These are phyloP conservation scores for Ridgeia piscesae DNA, from an alignment of 1,140 invertebrate genomes.

Conservation along the genomic window DNA sequence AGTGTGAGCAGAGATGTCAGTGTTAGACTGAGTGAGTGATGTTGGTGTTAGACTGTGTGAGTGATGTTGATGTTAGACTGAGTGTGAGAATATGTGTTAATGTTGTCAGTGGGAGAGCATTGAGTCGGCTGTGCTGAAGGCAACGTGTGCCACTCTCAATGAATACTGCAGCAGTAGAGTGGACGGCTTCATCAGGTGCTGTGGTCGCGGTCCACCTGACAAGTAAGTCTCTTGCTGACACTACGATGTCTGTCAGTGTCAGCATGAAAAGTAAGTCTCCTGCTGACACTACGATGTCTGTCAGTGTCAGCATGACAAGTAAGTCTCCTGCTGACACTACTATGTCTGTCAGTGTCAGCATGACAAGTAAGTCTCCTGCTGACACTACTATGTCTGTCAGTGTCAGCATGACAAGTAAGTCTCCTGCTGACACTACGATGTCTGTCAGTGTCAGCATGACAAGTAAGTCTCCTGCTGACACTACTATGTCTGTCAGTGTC, in stretches of 20 bases:
- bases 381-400: too few species aligned
- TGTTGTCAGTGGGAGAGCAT: background rate
- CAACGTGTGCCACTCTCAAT: background rate
- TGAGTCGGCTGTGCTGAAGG: background rate
- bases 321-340: too few species aligned
- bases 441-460: too few species aligned
- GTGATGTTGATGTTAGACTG: background rate
- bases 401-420: too few species aligned
- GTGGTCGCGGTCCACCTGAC: background rate
- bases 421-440: too few species aligned
- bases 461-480: too few species aligned
- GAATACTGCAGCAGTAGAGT: background rate
- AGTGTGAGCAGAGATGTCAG: background rate
- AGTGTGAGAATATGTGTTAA: background rate
- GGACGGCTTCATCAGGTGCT: background rate
- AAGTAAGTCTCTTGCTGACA: background rate
- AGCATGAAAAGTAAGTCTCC: background rate
- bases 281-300: too few species aligned
- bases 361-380: too few species aligned
- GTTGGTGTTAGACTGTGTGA: background rate
- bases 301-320: too few species aligned
- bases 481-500: too few species aligned
- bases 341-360: too few species aligned
- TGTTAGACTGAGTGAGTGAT: too few species aligned
- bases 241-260: background rate